Evolutionary conservation across 2,888 invertebrate genomes (phyloP).

Genomic region (Alloscopus bannaensis): DNA sequence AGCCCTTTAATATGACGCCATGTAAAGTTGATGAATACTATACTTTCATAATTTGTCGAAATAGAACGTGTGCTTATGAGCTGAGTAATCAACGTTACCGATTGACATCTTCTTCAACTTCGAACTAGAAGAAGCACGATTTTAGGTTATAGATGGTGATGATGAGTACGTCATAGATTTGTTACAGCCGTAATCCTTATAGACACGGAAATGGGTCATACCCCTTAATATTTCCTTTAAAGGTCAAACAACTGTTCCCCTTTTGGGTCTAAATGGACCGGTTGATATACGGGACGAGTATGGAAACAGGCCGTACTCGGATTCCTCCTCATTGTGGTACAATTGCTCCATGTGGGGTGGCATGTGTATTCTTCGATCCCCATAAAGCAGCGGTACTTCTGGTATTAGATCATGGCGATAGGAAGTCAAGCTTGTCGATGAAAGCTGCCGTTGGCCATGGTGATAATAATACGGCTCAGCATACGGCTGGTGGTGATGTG

Average conservation of each 20-base stretch:
- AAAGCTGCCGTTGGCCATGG: conserved; percentile 51
- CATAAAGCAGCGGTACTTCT: conserved; percentile 43
- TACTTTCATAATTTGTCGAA: too few species aligned
- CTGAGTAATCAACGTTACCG: too few species aligned
- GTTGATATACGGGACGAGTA: conserved; percentile 61
- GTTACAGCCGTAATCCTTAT: conserved; percentile 44
- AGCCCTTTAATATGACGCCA: too few species aligned
- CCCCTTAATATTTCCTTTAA: conserved; percentile 57
- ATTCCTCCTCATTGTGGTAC: conserved; percentile 57
- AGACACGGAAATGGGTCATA: conserved; percentile 51
- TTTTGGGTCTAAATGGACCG: conserved; percentile 66
- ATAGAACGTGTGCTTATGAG: too few species aligned
- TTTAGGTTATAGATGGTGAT: conserved; percentile 11
- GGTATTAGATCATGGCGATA: conserved; percentile 57
- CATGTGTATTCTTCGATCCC: conserved; percentile 46
- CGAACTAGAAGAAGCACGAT: too few species aligned
- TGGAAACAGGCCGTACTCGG: conserved; percentile 49
- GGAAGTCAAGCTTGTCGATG: conserved; percentile 44
- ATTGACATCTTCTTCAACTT: too few species aligned
- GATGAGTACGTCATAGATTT: conserved; percentile 52
- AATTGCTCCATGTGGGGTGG: conserved; percentile 57
- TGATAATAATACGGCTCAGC: conserved; percentile 54
- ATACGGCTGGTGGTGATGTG: too few species aligned
- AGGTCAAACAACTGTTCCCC: conserved; percentile 70
- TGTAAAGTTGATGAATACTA: too few species aligned